These are phyloP conservation scores for Diadumene lineata DNA, from an alignment of 92 coral and sea anemone genomes.

Conservation along the genomic window DNA sequence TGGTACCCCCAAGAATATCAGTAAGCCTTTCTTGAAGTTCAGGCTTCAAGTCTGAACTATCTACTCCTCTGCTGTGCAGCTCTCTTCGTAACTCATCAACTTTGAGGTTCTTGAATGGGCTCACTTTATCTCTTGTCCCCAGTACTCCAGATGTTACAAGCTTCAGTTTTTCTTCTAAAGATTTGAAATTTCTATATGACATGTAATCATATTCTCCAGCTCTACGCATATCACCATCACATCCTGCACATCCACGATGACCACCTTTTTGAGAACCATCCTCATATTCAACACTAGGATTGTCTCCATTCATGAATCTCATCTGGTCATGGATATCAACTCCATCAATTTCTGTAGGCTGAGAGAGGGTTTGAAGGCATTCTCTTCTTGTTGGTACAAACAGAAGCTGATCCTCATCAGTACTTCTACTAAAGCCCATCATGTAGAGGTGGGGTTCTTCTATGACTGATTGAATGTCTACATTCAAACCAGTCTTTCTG, in stretches of 20 bases:
- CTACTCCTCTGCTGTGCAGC: constrained; percentile 8
- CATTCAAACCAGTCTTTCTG: neutral
- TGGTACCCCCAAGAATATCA: constrained; percentile 31
- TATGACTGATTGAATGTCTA: constrained; percentile 16
- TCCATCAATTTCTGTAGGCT: constrained; percentile 4
- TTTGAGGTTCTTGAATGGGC: constrained; percentile 22
- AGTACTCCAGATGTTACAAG: constrained; percentile 15
- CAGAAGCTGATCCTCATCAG: constrained; percentile 22
- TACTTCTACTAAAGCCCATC: constrained; percentile 17
- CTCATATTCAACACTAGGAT: constrained; percentile 40
- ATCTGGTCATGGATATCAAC: constrained; percentile 21
- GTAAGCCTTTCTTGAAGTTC: constrained; percentile 28
- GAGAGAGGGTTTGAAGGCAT: constrained; percentile 24
- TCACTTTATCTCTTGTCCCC: constrained; percentile 11
- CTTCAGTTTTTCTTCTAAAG: constrained; percentile 28
- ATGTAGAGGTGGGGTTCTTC: constrained; percentile 36
- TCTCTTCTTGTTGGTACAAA: constrained; percentile 22
- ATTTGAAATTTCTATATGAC: constrained; percentile 20
- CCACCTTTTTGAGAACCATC: constrained; percentile 43
- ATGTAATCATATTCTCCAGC: constrained; percentile 31
- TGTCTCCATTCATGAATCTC: constrained; percentile 45
- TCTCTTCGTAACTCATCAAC: constrained; percentile 29
- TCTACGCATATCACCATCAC: constrained; percentile 42
- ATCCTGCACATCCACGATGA: constrained; percentile 31
- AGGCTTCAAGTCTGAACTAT: constrained; percentile 1